Percentiles rank a stretch among this genome's conserved stretches.
Conservation (phyloP, 1,140 invertebrate genomes). For the Globodera rostochiensis region DNA sequence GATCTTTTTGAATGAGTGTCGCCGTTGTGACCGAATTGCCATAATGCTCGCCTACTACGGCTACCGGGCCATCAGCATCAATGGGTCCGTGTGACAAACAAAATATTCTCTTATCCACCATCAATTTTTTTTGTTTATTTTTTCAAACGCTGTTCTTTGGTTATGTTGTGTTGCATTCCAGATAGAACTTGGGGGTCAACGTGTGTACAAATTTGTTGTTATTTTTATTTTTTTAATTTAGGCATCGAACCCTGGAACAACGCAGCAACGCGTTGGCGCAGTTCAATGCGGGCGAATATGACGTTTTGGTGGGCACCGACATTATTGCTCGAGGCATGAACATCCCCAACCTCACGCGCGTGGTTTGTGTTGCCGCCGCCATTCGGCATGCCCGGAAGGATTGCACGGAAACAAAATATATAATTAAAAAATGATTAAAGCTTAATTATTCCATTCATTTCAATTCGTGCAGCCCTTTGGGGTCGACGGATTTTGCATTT, state of each 20-base stretch:
- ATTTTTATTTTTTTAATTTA: background rate
- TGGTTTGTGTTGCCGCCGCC: constrained; percentile 1
- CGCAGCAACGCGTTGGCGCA: constrained; percentile 17
- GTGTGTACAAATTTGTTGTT: no score
- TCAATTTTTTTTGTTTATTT: no score
- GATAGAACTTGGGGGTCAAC: no score
- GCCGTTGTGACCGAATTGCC: constrained; percentile 18
- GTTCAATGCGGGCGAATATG: constrained; percentile 19
- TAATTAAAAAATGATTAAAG: no score
- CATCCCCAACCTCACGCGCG: constrained; percentile 15
- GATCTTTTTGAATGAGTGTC: constrained; percentile 17
- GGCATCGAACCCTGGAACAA: constrained; percentile 25
- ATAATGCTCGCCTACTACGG: background rate
- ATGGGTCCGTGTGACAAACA: background rate
- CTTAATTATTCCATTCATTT: no score
- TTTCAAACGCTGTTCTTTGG: no score
- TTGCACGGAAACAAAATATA: no score
- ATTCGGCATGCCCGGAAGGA: no score
- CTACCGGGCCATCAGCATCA: constrained; percentile 16
- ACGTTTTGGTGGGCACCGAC: constrained; percentile 24
- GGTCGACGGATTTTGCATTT: background rate
- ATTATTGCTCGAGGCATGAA: constrained; percentile 31
- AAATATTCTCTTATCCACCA: background rate
- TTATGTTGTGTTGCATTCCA: no score
- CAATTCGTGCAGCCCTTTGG: no score